Conservation (phyloP, 2,888 invertebrate genomes). For the Netelia fuscicornis region DNA sequence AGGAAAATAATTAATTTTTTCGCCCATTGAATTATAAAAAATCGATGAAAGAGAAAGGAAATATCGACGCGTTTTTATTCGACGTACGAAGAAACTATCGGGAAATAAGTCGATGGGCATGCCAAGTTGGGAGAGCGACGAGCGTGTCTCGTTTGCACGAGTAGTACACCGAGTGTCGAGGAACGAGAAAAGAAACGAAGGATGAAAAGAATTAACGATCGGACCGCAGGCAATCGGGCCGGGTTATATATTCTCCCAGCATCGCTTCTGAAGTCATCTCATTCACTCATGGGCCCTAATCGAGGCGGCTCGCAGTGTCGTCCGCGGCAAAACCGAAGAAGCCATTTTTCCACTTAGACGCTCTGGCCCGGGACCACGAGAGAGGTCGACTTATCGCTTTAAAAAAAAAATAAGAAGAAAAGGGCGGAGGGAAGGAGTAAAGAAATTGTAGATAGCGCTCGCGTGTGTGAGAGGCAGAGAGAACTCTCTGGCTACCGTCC, state of each 20-base stretch:
- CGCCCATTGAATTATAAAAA: too few species aligned
- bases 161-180: neutral
- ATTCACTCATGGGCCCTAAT: slow-evolving; percentile 58
- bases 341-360: slow-evolving; percentile 66
- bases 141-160: neutral
- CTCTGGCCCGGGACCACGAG: slow-evolving; percentile 40
- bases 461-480: neutral
- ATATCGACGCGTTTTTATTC: neutral
- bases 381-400: slow-evolving; percentile 54
- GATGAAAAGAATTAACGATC: slow-evolving; percentile 57
- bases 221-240: slow-evolving; percentile 31
- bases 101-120: neutral
- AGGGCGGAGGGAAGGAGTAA: slow-evolving; percentile 4
- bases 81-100: neutral
- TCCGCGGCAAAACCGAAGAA: slow-evolving; percentile 57
- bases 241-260: slow-evolving; percentile 19
- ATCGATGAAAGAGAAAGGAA: neutral
- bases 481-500: slow-evolving; percentile 12
- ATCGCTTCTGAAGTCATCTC: slow-evolving; percentile 38
- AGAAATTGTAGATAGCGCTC: slow-evolving; percentile 33
- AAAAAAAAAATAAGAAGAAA: slow-evolving; percentile 26
- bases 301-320: slow-evolving; percentile 62
- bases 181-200: slow-evolving; percentile 26
- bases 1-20: too few species aligned
- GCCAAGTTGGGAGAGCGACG: neutral